A percentile compares a stretch with the other conserved stretches of the same genome.
Evolutionary conservation across 2,797 vertebrate genomes (phyloP).

Genomic region (Hylomyscus alleni): DNA sequence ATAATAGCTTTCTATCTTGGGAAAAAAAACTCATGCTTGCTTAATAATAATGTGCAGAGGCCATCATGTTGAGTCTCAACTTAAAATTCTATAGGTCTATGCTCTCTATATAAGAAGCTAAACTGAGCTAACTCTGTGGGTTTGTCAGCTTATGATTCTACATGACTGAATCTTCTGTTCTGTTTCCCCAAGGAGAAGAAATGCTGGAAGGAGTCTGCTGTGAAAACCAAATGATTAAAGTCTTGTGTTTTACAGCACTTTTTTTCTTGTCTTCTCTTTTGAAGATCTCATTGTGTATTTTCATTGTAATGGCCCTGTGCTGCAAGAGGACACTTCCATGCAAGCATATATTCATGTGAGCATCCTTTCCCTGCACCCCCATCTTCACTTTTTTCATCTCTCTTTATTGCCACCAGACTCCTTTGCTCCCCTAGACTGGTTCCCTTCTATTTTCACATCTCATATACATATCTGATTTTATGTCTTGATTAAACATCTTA

Average conservation of each 20-base stretch:
- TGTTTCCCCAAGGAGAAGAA: conserved; percentile 18
- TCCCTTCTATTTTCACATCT: neutral
- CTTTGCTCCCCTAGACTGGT: neutral
- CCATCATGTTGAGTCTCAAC: neutral
- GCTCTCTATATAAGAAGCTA: conserved; percentile 24
- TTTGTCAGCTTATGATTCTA: conserved; percentile 52
- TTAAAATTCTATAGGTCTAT: neutral
- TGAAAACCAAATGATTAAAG: neutral
- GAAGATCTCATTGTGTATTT: neutral
- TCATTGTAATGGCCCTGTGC: neutral
- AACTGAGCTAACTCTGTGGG: neutral
- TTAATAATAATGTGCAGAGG: conserved; percentile 35
- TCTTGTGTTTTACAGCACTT: neutral
- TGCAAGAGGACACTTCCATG: neutral
- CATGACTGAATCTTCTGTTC: conserved; percentile 62
- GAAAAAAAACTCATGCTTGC: neutral
- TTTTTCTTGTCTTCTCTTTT: neutral
- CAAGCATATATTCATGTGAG: neutral
- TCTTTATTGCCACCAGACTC: neutral
- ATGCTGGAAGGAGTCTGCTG: neutral
- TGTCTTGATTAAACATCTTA: neutral
- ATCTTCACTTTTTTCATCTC: neutral
- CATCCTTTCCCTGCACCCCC: neutral
- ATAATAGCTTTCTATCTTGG: conserved; percentile 25
- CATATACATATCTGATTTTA: neutral